These are phyloP conservation scores for Spilarctia lutea DNA, from an alignment of 2,888 invertebrate species.

Conservation along the genomic window DNA sequence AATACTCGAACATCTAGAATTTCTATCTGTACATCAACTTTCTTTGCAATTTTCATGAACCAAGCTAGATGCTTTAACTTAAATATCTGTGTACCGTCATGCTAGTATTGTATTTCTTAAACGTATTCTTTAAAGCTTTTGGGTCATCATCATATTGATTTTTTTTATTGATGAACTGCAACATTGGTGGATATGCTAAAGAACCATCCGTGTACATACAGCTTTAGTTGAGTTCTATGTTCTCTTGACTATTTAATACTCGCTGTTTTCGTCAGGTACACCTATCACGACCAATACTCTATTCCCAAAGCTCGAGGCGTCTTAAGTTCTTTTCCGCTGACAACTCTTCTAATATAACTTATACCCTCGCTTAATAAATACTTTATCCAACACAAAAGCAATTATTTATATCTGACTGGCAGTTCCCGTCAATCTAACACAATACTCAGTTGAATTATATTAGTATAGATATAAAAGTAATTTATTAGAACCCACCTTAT, in stretches of 20 bases:
- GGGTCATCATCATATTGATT: neutral
- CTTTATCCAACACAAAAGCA: no score
- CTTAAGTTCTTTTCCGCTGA: no score
- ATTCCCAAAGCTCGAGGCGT: no score
- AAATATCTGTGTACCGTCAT: neutral
- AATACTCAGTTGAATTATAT: neutral
- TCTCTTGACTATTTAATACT: no score
- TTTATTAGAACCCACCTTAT: conserved; percentile 89
- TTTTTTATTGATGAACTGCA: neutral
- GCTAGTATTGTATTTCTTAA: neutral
- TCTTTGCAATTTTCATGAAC: neutral
- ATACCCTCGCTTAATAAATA: no score
- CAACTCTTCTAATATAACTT: no score
- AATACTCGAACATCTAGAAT: conserved; percentile 61
- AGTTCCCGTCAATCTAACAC: neutral
- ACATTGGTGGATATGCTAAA: no score
- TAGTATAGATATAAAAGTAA: neutral
- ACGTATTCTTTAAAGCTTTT: neutral
- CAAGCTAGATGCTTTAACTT: neutral
- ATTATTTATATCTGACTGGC: no score
- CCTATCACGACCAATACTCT: no score
- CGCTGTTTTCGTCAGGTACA: no score
- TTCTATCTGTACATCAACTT: neutral
- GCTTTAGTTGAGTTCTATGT: no score
- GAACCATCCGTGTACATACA: no score